These are phyloP conservation scores for Andrena haemorrhoa DNA, from an alignment of 2,888 invertebrate species.

Conservation along the genomic window DNA sequence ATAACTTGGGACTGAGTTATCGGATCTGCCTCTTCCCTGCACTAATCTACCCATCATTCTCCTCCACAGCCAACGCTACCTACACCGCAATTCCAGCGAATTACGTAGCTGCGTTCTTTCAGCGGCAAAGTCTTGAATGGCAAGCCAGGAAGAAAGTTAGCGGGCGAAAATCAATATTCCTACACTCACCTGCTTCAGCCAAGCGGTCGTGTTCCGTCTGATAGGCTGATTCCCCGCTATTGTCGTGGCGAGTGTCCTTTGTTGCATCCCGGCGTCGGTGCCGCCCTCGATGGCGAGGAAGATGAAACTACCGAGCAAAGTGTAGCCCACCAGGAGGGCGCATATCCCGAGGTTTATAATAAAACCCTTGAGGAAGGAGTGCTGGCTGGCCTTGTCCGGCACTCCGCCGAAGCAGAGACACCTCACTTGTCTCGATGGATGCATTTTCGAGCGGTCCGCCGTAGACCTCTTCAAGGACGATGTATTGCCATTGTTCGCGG, in stretches of 20 bases:
- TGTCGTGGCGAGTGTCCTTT: constrained; percentile 87
- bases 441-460: constrained; percentile 72
- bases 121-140: background rate
- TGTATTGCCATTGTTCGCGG: constrained; percentile 83
- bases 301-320: constrained; percentile 91
- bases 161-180: constrained; percentile 38
- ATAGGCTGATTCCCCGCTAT: constrained; percentile 77
- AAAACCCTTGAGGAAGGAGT: constrained; percentile 89
- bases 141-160: constrained; percentile 55
- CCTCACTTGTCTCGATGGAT: constrained; percentile 78
- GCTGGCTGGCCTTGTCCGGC: constrained; percentile 83
- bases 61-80: background rate
- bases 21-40: background rate
- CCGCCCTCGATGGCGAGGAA: constrained; percentile 94
- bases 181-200: constrained; percentile 84
- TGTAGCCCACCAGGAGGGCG: constrained; percentile 92
- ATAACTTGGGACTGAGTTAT: background rate
- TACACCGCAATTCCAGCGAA: background rate
- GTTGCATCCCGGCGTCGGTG: constrained; percentile 86
- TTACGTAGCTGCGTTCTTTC: background rate
- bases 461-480: constrained; percentile 80
- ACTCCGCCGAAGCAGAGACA: constrained; percentile 83
- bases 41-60: background rate
- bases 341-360: constrained; percentile 94
- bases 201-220: constrained; percentile 80